Evolutionary conservation across 2,797 vertebrate genomes (phyloP).

Genomic region (Micromesistius poutassou): DNA sequence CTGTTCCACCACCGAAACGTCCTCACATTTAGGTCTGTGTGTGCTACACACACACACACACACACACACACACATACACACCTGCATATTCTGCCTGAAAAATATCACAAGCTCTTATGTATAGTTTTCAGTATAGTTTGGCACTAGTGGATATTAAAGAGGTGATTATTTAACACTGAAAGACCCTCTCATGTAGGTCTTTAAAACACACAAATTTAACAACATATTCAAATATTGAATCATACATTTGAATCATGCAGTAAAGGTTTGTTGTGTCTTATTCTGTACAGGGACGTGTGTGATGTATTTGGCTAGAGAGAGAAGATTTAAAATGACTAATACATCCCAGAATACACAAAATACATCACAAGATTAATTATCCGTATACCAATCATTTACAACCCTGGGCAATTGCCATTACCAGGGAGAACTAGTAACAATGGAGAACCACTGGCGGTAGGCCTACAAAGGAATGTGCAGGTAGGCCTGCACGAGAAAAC

Average conservation of each 20-base stretch:
- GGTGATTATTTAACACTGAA: neutral
- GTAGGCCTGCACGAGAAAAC: too few relatives aligned
- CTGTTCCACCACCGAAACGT: too few relatives aligned
- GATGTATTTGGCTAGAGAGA: neutral
- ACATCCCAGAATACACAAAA: neutral
- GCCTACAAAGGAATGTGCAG: neutral
- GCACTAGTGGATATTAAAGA: neutral
- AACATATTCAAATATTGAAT: neutral
- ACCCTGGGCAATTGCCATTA: neutral
- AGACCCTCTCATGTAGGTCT: neutral
- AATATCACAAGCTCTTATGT: neutral
- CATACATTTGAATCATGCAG: neutral
- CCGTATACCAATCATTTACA: neutral
- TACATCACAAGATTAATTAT: neutral
- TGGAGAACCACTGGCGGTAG: neutral
- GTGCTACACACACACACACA: neutral
- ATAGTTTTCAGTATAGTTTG: neutral
- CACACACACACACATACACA: neutral
- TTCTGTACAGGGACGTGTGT: too few relatives aligned
- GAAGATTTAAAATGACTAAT: neutral
- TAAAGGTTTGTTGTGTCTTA: neutral
- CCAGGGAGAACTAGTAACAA: neutral
- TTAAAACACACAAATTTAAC: neutral
- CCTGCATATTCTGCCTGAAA: neutral
- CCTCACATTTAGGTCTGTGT: neutral